These are phyloP conservation scores for Megathymus violae DNA, from an alignment of 1,140 invertebrate species.

Conservation along the genomic window DNA sequence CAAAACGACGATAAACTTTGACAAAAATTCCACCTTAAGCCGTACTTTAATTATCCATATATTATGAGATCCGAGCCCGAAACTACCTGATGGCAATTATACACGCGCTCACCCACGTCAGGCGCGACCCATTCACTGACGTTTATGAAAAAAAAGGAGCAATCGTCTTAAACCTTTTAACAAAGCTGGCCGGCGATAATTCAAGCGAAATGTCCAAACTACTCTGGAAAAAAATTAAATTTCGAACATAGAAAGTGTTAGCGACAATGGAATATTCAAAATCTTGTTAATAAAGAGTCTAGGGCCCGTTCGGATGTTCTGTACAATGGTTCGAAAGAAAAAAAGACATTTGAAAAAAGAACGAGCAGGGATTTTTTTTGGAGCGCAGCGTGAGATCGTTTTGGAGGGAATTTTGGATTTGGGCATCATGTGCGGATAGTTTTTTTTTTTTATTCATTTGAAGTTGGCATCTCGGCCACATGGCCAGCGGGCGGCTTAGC, in stretches of 20 bases:
- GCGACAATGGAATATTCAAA: conserved; percentile 80
- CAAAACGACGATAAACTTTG: conserved; percentile 80
- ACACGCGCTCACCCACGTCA: conserved; percentile 80
- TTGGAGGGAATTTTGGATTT: conserved; percentile 74
- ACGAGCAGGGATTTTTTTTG: conserved; percentile 55
- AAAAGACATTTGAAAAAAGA: conserved; percentile 64
- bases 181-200: conserved; percentile 79
- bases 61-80: conserved; percentile 65
- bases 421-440: conserved; percentile 72
- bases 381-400: conserved; percentile 73
- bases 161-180: conserved; percentile 76
- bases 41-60: conserved; percentile 81
- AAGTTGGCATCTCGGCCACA: conserved; percentile 58
- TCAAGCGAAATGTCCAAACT: conserved; percentile 82
- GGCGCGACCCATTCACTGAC: conserved; percentile 67
- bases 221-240: conserved; percentile 61
- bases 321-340: conserved; percentile 55
- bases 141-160: conserved; percentile 72
- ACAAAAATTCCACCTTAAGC: conserved; percentile 80
- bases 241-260: conserved; percentile 80
- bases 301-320: conserved; percentile 57
- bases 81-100: conserved; percentile 80
- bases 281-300: conserved; percentile 82
- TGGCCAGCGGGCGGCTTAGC: conserved; percentile 53
- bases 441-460: conserved; percentile 59